Base-by-base conservation (phyloP, 2,888 invertebrate genomes). In the Ophonus ardosiacus region DNA sequence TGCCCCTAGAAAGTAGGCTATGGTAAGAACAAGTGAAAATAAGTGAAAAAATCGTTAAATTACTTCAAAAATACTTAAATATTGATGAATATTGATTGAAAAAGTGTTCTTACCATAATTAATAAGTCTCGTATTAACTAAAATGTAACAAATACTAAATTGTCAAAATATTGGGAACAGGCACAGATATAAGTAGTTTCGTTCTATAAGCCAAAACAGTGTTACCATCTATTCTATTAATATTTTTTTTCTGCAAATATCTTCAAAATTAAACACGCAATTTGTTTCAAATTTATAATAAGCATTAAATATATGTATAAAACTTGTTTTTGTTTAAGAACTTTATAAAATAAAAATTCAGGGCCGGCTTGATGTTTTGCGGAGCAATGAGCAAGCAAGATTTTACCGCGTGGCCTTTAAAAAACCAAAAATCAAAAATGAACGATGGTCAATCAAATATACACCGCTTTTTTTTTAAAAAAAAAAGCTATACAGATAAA, bases 1-100 rank as follows among this genome's bases (percentile, higher is more conserved):
- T 90, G 91, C 88, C 91, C 90, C 89, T 89, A 87, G 88, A 89
- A 90, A 89, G 88, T 90, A 89, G 89, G 90, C 89, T 90, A 89
- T 87, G 74, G 40, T 40, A 40, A 15, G 8, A 59, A 74, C 74
- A 74, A 40, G 18, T 40, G 21, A 74, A 83, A 82, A 57, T 71
- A 59, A 71, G 40, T 40, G 40, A 74, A 40, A 31, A 17, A 8
- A 18, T 74, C 74, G 7, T 10, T n/a, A 59, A 1, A 43, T 21
- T 43, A 38, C 13, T 18, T 17, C 15, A 74, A 57, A 57, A 76
- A 74, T 59, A 83, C 21, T 61, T 18, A 17, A 83, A 17, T 18
- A 40, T 18, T 18, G 68, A 0, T 13, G 43, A 13, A 74, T 18
- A 18, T 74, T 59, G 43, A 65, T 63, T 24, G n/a, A 59, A 79